Evolutionary conservation across 2,113 vertebrate species (phyloP).

Genomic region (Ameiurus melas): DNA sequence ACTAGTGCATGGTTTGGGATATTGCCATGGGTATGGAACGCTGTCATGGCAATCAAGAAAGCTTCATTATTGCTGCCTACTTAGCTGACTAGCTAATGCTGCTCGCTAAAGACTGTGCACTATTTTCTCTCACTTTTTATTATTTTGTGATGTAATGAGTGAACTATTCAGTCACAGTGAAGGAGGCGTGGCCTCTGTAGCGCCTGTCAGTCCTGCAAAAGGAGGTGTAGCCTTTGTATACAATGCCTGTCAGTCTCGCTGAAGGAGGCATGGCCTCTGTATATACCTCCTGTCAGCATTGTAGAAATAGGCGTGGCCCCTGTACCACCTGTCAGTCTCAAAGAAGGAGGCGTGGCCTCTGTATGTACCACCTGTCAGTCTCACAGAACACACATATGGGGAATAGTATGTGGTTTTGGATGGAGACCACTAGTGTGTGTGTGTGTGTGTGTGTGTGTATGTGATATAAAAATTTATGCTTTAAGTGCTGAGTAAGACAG

Average conservation of each 20-base stretch:
- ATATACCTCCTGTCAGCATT: background rate
- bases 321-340: background rate
- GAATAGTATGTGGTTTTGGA: background rate
- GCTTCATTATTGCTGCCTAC: background rate
- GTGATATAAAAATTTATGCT: background rate
- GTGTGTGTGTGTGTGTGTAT: background rate
- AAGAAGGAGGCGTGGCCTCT: background rate
- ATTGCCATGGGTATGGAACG: background rate
- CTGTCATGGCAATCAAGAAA: background rate
- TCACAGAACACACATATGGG: background rate
- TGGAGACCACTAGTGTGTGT: background rate
- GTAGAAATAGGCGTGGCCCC: background rate
- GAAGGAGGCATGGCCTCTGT: background rate
- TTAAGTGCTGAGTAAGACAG: conserved; percentile 1
- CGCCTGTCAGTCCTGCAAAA: background rate
- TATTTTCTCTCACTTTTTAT: background rate
- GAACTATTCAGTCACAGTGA: background rate
- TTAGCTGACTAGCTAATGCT: background rate
- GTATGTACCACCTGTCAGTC: background rate
- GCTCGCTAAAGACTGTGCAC: background rate
- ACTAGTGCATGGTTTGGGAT: background rate
- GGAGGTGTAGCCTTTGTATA: background rate
- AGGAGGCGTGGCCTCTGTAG: background rate
- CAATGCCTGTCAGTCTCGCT: background rate
- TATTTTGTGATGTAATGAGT: background rate